A percentile compares a stretch with the other conserved stretches of the same genome.
Conservation (phyloP, 2,113 vertebrate species). For the Lampris megalopsis region DNA sequence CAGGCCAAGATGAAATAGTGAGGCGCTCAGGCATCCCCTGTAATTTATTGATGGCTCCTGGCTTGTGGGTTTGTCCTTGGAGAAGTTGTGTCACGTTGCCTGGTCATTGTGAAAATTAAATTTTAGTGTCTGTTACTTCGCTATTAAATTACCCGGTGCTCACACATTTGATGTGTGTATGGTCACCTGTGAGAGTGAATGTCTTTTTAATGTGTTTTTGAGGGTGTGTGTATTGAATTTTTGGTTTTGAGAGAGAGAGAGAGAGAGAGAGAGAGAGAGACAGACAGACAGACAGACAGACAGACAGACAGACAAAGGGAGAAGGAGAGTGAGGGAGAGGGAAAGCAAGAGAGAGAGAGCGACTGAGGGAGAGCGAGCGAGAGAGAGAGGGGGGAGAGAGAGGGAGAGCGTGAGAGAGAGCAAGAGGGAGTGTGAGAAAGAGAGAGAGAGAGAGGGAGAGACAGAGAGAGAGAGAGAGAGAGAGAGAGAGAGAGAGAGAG, state of each 20-base stretch:
- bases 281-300: neutral
- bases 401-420: too few species aligned
- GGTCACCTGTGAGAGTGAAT: neutral
- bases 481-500: neutral
- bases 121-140: conserved; percentile 55
- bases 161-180: conserved; percentile 33
- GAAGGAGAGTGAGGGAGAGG: neutral
- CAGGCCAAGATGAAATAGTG: conserved; percentile 23
- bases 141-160: conserved; percentile 57
- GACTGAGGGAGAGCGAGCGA: too few species aligned
- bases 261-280: neutral
- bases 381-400: too few species aligned
- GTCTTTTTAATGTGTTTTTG: too few species aligned
- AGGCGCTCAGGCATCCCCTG: conserved; percentile 36
- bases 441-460: too few species aligned
- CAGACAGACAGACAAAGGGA: neutral
- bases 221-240: neutral
- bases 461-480: neutral
- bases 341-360: too few species aligned
- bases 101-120: conserved; percentile 65
- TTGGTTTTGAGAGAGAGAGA: neutral
- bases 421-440: too few species aligned
- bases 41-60: conserved; percentile 59
- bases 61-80: conserved; percentile 70
- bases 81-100: conserved; percentile 42